A percentile compares a stretch with the other conserved stretches of the same genome.
phyloP scores from a whole-genome alignment of 2,888 invertebrate genomes.

The Listrodromus nycthemerus region DNA sequence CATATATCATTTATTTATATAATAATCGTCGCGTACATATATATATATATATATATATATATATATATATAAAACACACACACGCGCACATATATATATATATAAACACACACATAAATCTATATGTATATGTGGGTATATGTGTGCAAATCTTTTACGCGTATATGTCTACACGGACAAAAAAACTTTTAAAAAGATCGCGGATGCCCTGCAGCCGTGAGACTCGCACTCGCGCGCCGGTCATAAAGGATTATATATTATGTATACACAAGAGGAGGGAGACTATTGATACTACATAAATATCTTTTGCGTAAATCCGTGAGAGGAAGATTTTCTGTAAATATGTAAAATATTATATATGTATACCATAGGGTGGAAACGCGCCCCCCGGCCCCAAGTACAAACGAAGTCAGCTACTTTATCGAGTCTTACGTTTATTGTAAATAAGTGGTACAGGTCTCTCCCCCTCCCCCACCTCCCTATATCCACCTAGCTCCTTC shows the following conservation, averaged over 20 bases:
- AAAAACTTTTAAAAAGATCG: conserved; percentile 47
- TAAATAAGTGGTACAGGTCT: conserved; percentile 74
- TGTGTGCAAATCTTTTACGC: conserved; percentile 66
- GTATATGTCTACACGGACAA: conserved; percentile 64
- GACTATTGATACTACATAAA: conserved; percentile 55
- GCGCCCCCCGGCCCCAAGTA: conserved; percentile 83
- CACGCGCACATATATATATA: conserved; percentile 53
- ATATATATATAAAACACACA: conserved; percentile 60
- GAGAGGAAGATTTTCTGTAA: conserved; percentile 72
- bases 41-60: conserved; percentile 56
- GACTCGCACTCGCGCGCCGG: conserved; percentile 38
- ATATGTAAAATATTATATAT: conserved; percentile 79
- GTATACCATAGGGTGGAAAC: conserved; percentile 79
- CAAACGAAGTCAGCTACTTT: conserved; percentile 84
- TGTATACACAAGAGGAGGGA: conserved; percentile 36
- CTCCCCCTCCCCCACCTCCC: conserved; percentile 23
- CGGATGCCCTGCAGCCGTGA: conserved; percentile 21
- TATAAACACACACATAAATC: conserved; percentile 15
- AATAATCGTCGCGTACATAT: conserved; percentile 67
- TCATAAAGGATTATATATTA: conserved; percentile 60
- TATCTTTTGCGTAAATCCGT: conserved; percentile 52
- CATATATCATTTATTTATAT: conserved; percentile 68
- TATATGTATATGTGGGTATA: conserved; percentile 65
- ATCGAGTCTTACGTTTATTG: conserved; percentile 81
- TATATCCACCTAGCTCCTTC: not conserved